A percentile compares a stretch with the other conserved stretches of the same genome.
Evolutionary conservation across 2,113 vertebrate species (phyloP).

Genomic region (Lepidiolamprologus cunningtoni): DNA sequence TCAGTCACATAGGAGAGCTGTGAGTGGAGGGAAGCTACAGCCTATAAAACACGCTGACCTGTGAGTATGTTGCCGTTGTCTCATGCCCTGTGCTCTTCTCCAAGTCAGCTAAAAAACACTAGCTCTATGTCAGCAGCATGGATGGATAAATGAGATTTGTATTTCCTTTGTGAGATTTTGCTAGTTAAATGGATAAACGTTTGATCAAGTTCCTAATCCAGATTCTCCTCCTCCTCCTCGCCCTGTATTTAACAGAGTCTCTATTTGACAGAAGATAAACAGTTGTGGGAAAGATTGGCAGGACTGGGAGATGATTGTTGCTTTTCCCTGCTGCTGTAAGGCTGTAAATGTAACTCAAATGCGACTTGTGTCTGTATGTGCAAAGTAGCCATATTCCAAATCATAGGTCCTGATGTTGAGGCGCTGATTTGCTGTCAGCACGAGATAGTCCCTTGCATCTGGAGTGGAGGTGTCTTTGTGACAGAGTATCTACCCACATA

Average conservation of each 20-base stretch:
- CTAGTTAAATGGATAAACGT: not conserved
- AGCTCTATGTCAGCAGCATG: constrained; percentile 11
- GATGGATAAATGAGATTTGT: not conserved
- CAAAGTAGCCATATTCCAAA: constrained; percentile 10
- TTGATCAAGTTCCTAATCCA: not conserved
- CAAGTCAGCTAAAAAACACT: constrained; percentile 39
- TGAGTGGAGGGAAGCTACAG: not conserved
- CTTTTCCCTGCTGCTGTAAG: not conserved
- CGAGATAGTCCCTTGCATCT: not conserved
- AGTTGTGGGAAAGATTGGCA: not conserved
- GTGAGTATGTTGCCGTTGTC: constrained; percentile 36
- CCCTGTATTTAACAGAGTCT: not conserved
- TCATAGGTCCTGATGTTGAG: not conserved
- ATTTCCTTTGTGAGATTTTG: constrained; percentile 2
- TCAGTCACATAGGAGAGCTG: not conserved
- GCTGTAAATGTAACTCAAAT: not conserved
- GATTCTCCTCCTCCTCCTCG: not conserved
- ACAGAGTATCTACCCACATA: constrained; percentile 2
- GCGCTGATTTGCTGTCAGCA: constrained; percentile 12
- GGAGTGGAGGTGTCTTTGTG: not conserved
- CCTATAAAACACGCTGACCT: constrained; percentile 7
- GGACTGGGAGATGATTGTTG: not conserved
- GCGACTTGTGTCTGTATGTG: not conserved
- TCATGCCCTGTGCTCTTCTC: constrained; percentile 11
- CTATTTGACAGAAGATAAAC: not conserved